Evolutionary conservation across 2,888 invertebrate species (phyloP).

Genomic region (Ophraella communa): DNA sequence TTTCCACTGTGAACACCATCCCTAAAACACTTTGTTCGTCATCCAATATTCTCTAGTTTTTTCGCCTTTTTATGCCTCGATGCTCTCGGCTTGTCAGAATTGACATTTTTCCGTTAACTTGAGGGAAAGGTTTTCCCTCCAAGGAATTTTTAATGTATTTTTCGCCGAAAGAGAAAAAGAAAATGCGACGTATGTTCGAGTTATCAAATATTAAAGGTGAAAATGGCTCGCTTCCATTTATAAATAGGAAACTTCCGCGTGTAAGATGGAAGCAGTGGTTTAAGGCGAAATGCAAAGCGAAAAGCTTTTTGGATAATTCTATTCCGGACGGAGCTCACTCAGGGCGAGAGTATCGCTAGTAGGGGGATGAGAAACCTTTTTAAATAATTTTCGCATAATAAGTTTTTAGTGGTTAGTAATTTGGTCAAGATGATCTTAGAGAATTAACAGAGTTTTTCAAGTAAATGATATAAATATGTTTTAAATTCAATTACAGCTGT

Average conservation of each 20-base stretch:
- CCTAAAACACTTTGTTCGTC: too few species aligned
- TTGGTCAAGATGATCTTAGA: too few species aligned
- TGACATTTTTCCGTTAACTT: conserved; percentile 21
- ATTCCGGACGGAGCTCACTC: background rate
- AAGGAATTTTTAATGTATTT: conserved; percentile 36
- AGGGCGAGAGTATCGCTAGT: too few species aligned
- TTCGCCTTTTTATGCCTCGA: conserved; percentile 17
- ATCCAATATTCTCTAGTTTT: background rate
- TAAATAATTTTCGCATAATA: too few species aligned
- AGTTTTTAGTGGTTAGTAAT: too few species aligned
- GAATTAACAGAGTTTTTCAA: too few species aligned
- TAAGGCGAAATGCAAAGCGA: conserved; percentile 7
- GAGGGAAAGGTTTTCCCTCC: conserved; percentile 21
- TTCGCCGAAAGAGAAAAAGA: conserved; percentile 2
- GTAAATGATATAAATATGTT: too few species aligned
- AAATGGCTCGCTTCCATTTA: conserved; percentile 17
- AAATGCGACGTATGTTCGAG: conserved; percentile 32
- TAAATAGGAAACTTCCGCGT: conserved; percentile 15
- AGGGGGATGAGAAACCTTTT: too few species aligned
- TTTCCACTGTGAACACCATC: too few species aligned
- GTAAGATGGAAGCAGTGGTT: conserved; percentile 22
- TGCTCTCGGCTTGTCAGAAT: conserved; percentile 7
- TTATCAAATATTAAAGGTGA: conserved; percentile 37
- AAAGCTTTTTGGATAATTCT: conserved; percentile 20
- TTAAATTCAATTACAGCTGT: too few species aligned